Conservation (phyloP, 1,140 invertebrate species). For the Ylistrum balloti region DNA sequence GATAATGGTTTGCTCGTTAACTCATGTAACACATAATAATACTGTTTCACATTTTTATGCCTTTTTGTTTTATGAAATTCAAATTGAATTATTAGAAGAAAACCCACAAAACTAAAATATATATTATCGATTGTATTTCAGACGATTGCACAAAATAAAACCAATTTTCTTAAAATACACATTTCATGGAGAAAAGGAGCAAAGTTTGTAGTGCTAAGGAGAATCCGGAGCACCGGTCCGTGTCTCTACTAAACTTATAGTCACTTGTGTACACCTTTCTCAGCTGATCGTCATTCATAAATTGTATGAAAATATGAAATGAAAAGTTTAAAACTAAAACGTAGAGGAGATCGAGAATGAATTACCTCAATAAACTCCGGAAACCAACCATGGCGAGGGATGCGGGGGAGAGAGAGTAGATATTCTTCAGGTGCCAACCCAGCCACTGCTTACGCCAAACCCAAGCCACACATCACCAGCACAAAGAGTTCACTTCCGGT, state of each 20-base stretch:
- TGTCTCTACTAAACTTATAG: not conserved
- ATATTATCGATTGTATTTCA: too few species aligned
- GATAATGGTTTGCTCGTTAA: too few species aligned
- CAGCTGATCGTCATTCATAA: not conserved
- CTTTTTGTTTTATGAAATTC: too few species aligned
- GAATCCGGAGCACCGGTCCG: not conserved
- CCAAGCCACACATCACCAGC: not conserved
- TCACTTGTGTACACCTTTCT: not conserved
- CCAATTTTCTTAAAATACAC: too few species aligned
- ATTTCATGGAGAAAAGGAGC: too few species aligned
- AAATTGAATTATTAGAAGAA: too few species aligned
- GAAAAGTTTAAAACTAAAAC: not conserved
- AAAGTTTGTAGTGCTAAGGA: not conserved
- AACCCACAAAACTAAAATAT: too few species aligned
- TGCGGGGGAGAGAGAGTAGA: not conserved
- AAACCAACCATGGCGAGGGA: not conserved
- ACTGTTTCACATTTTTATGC: too few species aligned
- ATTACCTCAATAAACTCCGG: not conserved
- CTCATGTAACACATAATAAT: too few species aligned
- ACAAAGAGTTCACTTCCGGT: constrained; percentile 5
- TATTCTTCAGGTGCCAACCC: not conserved
- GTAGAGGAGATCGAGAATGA: too few species aligned
- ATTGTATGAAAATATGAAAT: not conserved
- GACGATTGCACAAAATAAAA: too few species aligned
- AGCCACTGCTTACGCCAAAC: not conserved